Evolutionary conservation across 2,888 invertebrate species (phyloP), one percentile per base, ranked within the genome.

Genomic region (Cataglyphis albicans): DNA sequence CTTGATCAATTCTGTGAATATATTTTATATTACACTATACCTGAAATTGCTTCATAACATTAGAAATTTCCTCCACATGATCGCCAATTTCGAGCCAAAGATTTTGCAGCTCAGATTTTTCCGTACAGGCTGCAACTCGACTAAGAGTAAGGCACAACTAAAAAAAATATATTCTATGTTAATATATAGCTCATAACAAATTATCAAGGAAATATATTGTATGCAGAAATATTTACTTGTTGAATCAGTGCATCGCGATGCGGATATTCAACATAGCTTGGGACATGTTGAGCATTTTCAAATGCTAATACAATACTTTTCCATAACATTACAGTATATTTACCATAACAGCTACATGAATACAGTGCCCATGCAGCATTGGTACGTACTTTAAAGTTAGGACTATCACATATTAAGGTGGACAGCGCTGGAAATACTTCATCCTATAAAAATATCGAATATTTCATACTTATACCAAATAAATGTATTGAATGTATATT

Each of bases 351-450:
- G 55, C 93, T 92, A n/a, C 96, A 96, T 82, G 96, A 96, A 15
- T 96, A 96, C 84, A 98, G 93, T 0, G 98, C 98, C 81, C 96
- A 95, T 0, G 98, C 97, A 3, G 98, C 98, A 94, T 97, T 98
- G 83, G 98, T 98, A 44, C 98, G 96, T 7, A 98, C 98, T 95
- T 98, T 98, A 89, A 98, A 97, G 94, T 98, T 98, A 81, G 96
- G 96, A 93, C 97, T 98, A 84, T 96, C 96, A 70, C 96, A 96
- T 0, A 97, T 96, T 25, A 98, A 94, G 21, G 95, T 95, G 85
- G 96, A 96, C 6, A 98, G 95, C 15, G 96, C 96, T 18, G 96
- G 95, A 89, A 97, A 97, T 0, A 98, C 96, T 87, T 96, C 94
- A 44, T 94, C 95, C 97, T 97, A 94, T 59, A 93, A 91, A 87